phyloP scores from a whole-genome alignment of 2,797 vertebrate genomes.

The Ataeniobius toweri region DNA sequence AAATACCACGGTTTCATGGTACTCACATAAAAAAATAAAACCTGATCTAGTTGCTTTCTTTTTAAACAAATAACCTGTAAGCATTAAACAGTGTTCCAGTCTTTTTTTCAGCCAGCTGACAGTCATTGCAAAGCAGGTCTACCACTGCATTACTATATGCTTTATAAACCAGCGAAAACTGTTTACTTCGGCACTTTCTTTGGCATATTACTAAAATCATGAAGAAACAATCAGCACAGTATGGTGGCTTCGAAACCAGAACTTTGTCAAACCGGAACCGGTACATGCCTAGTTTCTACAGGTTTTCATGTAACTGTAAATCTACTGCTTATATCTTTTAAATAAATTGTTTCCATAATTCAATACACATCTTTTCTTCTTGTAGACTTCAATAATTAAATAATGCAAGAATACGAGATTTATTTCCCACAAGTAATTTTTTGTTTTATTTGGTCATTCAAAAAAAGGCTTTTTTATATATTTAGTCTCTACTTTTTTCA shows the following conservation, averaged over 20 bases:
- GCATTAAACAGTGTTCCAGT: background rate
- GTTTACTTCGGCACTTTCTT: background rate
- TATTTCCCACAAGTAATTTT: background rate
- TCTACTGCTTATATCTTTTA: too few relatives aligned
- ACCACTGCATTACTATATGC: background rate
- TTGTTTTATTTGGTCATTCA: background rate
- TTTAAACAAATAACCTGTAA: background rate
- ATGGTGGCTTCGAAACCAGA: background rate
- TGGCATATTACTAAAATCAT: background rate
- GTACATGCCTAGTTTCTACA: background rate
- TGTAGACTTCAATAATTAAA: background rate
- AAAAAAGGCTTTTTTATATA: background rate
- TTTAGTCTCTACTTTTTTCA: background rate
- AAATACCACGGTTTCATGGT: background rate
- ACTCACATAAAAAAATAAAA: background rate
- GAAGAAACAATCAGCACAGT: background rate
- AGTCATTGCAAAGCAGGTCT: background rate
- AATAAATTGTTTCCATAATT: background rate
- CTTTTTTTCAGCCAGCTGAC: background rate
- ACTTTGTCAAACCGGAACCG: background rate
- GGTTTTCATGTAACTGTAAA: background rate
- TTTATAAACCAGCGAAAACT: background rate
- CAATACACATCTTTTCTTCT: background rate
- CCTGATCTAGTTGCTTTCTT: background rate
- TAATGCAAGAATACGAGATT: background rate